Conservation (phyloP, 2,888 invertebrate genomes). For the Eutolmus rufibarbis region DNA sequence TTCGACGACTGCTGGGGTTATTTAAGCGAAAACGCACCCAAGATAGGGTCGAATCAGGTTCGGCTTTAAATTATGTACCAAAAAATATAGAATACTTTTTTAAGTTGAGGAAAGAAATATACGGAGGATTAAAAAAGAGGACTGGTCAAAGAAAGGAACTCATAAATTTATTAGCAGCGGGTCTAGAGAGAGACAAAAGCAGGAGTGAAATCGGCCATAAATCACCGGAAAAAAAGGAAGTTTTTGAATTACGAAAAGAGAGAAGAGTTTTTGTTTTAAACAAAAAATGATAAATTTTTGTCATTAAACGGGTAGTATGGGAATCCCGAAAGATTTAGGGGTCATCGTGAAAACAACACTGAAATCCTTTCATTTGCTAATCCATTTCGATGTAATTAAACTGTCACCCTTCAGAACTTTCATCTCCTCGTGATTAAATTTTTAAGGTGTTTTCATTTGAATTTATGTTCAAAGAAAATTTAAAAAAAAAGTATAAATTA, state of each 20-base stretch:
- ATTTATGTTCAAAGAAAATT: neutral
- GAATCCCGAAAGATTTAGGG: neutral
- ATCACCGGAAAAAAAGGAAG: slow-evolving; percentile 11
- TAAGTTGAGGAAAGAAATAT: neutral
- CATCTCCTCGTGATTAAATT: neutral
- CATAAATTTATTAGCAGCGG: neutral
- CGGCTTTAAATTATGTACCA: neutral
- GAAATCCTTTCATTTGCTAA: slow-evolving; percentile 9
- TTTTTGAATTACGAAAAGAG: slow-evolving; percentile 6
- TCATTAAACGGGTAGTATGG: neutral
- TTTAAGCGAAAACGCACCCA: neutral
- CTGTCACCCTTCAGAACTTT: neutral
- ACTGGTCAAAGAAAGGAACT: neutral
- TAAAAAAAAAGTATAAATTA: neutral
- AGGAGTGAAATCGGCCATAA: neutral
- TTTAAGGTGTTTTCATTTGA: neutral
- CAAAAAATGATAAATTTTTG: slow-evolving; percentile 4
- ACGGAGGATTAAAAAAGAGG: neutral
- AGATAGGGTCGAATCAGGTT: neutral
- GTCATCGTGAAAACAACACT: neutral
- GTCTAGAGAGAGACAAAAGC: neutral
- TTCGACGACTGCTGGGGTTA: neutral
- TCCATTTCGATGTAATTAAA: slow-evolving; percentile 1
- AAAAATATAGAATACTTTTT: neutral
- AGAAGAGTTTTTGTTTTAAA: neutral